phyloP scores from a whole-genome alignment of 2,888 invertebrate species.

The Busseola fusca region DNA sequence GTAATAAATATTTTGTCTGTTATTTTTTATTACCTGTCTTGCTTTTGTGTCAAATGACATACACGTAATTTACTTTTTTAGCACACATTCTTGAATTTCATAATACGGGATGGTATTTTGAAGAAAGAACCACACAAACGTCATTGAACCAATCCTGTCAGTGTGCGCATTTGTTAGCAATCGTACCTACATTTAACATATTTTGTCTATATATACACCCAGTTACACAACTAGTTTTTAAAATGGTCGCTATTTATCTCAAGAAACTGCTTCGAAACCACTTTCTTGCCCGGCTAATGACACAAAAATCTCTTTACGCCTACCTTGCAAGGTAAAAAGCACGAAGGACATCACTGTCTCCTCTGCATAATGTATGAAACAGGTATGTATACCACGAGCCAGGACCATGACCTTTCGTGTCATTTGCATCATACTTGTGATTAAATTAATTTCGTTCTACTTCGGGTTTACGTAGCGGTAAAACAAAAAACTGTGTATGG shows the following conservation, averaged over 20 bases:
- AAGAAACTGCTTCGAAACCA: neutral
- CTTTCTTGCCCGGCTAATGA: neutral
- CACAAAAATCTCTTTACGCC: neutral
- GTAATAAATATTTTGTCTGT: neutral
- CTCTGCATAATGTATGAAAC: constrained; percentile 20
- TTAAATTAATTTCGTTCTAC: constrained; percentile 1
- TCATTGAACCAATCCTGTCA: too few species aligned
- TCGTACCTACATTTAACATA: neutral
- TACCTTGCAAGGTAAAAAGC: neutral
- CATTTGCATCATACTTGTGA: constrained; percentile 24
- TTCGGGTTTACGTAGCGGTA: neutral
- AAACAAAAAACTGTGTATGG: neutral
- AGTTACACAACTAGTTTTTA: neutral
- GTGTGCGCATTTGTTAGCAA: neutral
- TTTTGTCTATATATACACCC: too few species aligned
- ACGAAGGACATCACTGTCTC: constrained; percentile 13
- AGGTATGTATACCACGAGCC: neutral
- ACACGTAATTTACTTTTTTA: neutral
- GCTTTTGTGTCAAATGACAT: neutral
- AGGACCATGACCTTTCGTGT: constrained; percentile 26
- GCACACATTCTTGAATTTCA: neutral
- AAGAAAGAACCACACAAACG: neutral
- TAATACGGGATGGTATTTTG: neutral
- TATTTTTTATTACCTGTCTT: neutral
- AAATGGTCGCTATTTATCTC: neutral